Base-by-base conservation (phyloP, 1,140 invertebrate species). In the Drosophila pseudoananassae region DNA sequence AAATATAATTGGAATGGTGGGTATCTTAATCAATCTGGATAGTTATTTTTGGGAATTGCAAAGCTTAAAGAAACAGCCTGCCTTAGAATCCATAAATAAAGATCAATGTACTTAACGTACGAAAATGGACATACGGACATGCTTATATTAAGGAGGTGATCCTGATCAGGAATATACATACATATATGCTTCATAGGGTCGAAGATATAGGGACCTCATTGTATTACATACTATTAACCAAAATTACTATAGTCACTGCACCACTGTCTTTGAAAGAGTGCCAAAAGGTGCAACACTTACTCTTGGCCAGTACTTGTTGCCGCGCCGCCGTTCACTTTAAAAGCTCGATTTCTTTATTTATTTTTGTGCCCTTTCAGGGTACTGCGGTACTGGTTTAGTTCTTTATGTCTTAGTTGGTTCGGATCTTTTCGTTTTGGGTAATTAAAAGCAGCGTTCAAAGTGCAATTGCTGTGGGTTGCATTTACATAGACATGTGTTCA, bases 371-470 rank as follows among this genome's bases (percentile, higher is more conserved):
- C 36, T 56, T 49, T 20, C 46, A 23, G 17, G 43, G 20, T 25
- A 10, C 6, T 17, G 20, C 3, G 20, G 47, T 33, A 55, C 47
- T 51, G 68, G 59, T 68, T 77, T 71, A 49, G 82, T 82, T 85
- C 77, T 75, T 81, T 75, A 53, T 40, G 56, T 60, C 17, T 29
- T 8, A 14, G 54, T 56, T 59, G 43, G 15, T 29, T 45, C 12
- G 33, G 74, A 49, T 58, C 66, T 65, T 56, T 59, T 59, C 27
- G 64, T 79, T 85, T 76, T 50, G 69, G 82, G 70, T 87, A 85
- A 85, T 85, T 85, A 85, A 85, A 85, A 87, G 78, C 82, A 58
- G 68, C 70, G 82, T 85, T 60, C 82, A 87, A 85, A 85, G 82
- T 85, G 83, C 82, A 87, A 78, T 40, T 78, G 74, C 69, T 74